Evolutionary conservation across 2,797 vertebrate genomes (phyloP), one percentile per base, ranked within the genome.

Genomic region (Hemibagrus guttatus): DNA sequence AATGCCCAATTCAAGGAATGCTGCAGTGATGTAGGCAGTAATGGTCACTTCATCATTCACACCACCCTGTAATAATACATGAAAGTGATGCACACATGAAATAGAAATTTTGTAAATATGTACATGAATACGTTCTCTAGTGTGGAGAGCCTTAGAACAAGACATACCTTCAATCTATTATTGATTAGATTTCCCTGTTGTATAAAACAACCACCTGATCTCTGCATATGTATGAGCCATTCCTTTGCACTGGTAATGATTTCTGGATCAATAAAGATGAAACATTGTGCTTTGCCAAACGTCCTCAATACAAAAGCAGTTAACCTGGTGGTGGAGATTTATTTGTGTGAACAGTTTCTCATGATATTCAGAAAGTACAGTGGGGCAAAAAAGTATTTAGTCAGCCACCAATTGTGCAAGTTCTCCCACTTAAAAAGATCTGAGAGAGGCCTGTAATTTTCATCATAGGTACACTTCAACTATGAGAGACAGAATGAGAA

Each of bases 231-330:
- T 3, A 87, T 87, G 89, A 97, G 90, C 95, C 96, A 97, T n/a
- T 8, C n/a, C 66, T 92, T 91, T 11, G 96, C 93, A 58, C 92
- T 63, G 11, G 91, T 63, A 52, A 96, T 93, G 6, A 90, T 94
- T 21, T 52, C 61, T 35, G 95, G 93, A 78, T 97, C 96, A 49
- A 49, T 49, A 49, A 49, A 49, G 7, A 49, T 49, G 46, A 8
- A 49, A 49, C 7, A 0, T 49, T 49, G 46, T 49, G 46, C 46
- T 49, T 49, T 49, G 46, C 46, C 46, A 49, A 49, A 49, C 1
- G 46, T 94, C 88, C 95, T 96, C 91, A 96, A 78, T 28, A 97
- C 96, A 88, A 98, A 96, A 3, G 97, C 95, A 4, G 97, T 97
- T 90, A 97, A 89, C 96, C 96, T 97, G 72, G 42, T 84, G 90